These are phyloP conservation scores for Pleuronectes platessa DNA, from an alignment of 2,113 vertebrate species.

Conservation along the genomic window DNA sequence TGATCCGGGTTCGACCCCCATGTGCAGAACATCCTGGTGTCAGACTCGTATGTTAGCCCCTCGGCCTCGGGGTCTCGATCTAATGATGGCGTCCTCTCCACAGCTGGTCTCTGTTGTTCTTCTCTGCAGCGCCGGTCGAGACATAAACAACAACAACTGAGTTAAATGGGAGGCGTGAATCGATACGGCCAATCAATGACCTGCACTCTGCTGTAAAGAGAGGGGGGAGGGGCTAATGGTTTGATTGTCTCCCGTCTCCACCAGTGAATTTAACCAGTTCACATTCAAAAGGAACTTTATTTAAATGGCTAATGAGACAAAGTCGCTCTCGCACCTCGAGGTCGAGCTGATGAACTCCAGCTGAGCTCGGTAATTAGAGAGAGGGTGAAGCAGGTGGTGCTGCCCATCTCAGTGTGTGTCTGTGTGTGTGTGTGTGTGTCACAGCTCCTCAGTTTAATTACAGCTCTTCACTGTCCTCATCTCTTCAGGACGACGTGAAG, in stretches of 20 bases:
- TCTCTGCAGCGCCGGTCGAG: constrained; percentile 1
- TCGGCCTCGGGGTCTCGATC: background rate
- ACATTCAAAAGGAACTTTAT: background rate
- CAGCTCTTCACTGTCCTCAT: constrained; percentile 19
- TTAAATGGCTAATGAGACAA: background rate
- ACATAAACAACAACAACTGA: constrained; percentile 42
- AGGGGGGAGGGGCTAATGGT: background rate
- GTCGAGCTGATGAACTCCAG: background rate
- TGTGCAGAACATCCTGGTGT: no score
- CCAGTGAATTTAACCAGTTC: background rate
- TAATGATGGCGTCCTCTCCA: background rate
- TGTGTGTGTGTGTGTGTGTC: background rate
- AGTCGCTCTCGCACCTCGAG: background rate
- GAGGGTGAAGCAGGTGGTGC: background rate
- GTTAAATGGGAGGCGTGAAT: constrained; percentile 42
- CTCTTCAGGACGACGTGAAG: background rate
- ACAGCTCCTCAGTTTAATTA: constrained; percentile 43
- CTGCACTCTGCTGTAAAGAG: background rate
- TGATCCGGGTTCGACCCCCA: no score
- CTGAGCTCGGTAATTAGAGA: background rate
- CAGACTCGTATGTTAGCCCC: no score
- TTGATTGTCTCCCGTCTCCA: no score
- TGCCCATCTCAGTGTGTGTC: no score
- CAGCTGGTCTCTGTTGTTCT: background rate
- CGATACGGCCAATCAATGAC: constrained; percentile 45